Conservation (phyloP, 2,888 invertebrate genomes). For the Drosophila aldrichi region DNA sequence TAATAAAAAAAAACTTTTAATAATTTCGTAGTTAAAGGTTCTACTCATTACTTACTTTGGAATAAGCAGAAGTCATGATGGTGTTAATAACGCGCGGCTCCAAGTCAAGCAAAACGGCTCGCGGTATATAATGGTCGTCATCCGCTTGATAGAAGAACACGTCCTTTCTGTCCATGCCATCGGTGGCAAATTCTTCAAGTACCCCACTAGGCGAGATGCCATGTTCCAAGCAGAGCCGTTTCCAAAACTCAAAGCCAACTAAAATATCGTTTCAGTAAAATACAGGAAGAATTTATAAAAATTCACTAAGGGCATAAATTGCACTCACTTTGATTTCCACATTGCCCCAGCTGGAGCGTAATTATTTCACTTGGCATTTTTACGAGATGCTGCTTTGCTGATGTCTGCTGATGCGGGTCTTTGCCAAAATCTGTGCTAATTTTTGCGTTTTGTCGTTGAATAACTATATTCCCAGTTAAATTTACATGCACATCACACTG, state of each 20-base stretch:
- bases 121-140: conserved; percentile 99
- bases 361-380: conserved; percentile 99
- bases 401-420: conserved; percentile 13
- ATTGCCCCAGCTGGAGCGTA: conserved; percentile 99
- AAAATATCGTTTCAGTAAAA: background rate
- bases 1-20: background rate
- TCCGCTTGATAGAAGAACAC: conserved; percentile 99
- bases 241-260: conserved; percentile 99
- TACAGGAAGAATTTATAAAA: background rate
- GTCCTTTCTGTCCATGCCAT: conserved; percentile 98
- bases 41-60: conserved; percentile 88
- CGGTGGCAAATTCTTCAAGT: conserved; percentile 94
- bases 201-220: conserved; percentile 99
- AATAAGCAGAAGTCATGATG: conserved; percentile 97
- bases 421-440: background rate
- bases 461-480: background rate
- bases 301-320: background rate
- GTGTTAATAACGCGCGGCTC: conserved; percentile 99
- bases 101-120: conserved; percentile 97
- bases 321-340: conserved; percentile 98
- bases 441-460: conserved; percentile 11
- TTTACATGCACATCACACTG: conserved; percentile 33
- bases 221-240: conserved; percentile 98
- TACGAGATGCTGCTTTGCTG: conserved; percentile 17
- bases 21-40: background rate